phyloP scores from a whole-genome alignment of 2,797 vertebrate species.

The Fistularia commersonii region DNA sequence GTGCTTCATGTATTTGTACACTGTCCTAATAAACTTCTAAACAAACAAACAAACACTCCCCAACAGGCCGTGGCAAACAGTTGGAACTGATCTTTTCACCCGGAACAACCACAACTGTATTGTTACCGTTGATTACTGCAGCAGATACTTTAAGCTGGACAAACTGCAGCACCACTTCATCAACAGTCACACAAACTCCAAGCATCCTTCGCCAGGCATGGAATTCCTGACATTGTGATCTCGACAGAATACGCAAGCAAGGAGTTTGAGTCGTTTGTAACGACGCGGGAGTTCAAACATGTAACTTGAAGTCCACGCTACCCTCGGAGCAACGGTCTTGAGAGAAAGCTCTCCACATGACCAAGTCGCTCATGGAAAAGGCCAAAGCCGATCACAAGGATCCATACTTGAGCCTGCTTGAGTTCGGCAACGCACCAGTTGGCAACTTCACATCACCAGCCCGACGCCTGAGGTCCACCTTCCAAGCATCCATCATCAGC shows the following conservation, averaged over 20 bases:
- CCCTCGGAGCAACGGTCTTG: conserved; percentile 4
- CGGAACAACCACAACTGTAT: too few relatives aligned
- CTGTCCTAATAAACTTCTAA: too few relatives aligned
- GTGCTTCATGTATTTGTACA: too few relatives aligned
- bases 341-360: conserved; percentile 17
- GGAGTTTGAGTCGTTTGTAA: conserved; percentile 11
- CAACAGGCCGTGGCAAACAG: too few relatives aligned
- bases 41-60: too few relatives aligned
- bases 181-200: conserved; percentile 21
- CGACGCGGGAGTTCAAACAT: conserved; percentile 3
- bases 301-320: not conserved
- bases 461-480: too few relatives aligned
- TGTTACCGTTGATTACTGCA: too few relatives aligned
- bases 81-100: too few relatives aligned
- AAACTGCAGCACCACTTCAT: too few relatives aligned
- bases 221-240: conserved; percentile 3
- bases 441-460: conserved; percentile 1
- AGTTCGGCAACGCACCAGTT: conserved; percentile 5
- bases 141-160: too few relatives aligned
- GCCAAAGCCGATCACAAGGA: conserved; percentile 14
- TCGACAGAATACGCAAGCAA: conserved; percentile 3
- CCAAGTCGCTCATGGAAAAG: conserved; percentile 6
- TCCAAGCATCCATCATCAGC: too few relatives aligned
- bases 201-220: conserved; percentile 3
- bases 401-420: conserved; percentile 1